These are phyloP conservation scores for Atrina japonica DNA, from an alignment of 2,888 invertebrate species.

Conservation along the genomic window DNA sequence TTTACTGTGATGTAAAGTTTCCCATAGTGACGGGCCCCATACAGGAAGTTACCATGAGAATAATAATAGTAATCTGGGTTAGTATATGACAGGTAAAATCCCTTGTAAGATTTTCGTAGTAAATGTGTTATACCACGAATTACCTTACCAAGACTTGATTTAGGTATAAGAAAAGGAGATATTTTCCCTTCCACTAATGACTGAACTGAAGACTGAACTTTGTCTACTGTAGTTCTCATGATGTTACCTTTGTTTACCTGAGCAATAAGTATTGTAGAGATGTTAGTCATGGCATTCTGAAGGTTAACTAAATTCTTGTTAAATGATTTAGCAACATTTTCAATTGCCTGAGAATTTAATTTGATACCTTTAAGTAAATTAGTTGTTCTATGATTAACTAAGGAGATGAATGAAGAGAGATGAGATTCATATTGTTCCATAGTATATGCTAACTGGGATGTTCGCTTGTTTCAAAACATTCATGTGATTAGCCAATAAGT, in stretches of 20 bases:
- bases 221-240: slow-evolving; percentile 4
- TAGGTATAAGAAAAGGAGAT: slow-evolving; percentile 21
- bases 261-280: neutral
- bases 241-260: slow-evolving; percentile 17
- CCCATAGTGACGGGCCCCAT: slow-evolving; percentile 8
- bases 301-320: slow-evolving; percentile 1
- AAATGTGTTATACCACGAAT: neutral
- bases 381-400: slow-evolving; percentile 22
- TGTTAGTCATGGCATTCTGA: neutral
- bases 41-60: slow-evolving; percentile 9
- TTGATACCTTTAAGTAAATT: slow-evolving; percentile 25
- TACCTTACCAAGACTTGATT: neutral
- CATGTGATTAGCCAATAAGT: slow-evolving; percentile 25
- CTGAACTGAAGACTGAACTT: slow-evolving; percentile 1
- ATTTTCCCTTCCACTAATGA: slow-evolving; percentile 17
- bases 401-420: slow-evolving; percentile 28
- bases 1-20: neutral
- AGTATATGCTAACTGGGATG: neutral
- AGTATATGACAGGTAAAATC: slow-evolving; percentile 15
- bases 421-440: slow-evolving; percentile 26
- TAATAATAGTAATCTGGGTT: slow-evolving; percentile 23
- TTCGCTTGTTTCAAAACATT: slow-evolving; percentile 26
- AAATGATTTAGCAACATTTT: neutral
- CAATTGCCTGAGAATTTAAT: slow-evolving; percentile 7
- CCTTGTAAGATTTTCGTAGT: slow-evolving; percentile 8